Base-by-base conservation (phyloP, 2,888 invertebrate species). In the Ypsolopha sequella region DNA sequence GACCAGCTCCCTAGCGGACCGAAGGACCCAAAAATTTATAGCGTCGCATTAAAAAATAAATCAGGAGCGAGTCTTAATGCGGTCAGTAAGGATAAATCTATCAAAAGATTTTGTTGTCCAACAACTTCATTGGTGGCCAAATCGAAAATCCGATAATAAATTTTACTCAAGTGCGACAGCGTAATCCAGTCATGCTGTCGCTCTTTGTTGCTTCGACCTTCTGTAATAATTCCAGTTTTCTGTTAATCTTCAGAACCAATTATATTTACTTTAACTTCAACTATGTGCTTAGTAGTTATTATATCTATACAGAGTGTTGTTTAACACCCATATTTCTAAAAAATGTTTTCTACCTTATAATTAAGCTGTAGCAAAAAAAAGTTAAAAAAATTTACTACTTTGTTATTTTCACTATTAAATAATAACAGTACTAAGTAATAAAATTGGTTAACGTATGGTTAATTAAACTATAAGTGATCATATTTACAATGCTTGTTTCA, bases 101-200 rank as follows among this genome's bases (percentile, higher is more conserved):
- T 85, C 85, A 86, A 81, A 84, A 85, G 85, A 86, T 84, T 86
- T 84, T 84, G 84, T 84, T 81, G 84, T 84, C 82, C 81, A 80
- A 86, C 85, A 85, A 82, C 85, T 82, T 85, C 85, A 86, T 86
- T 84, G 85, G 85, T 86, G 85, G 85, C 84, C 85, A 80, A 82
- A 82, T 81, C 82, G 84, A 84, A 84, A 86, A 85, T 85, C 85
- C 82, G 78, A 85, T 81, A 82, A 86, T 86, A 86, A 86, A 86
- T 86, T 84, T 82, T 76, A 84, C 84, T 84, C 82, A 81, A 82
- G 79, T 76, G 79, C 81, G 85, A 85, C 85, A 82, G 82, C 75
- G 82, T 85, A 85, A 86, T 81, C 85, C 85, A 80, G 80, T 73
- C 81, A 80, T 76, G 66, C 75, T 78, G 80, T 75, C 76, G 77